phyloP scores from a whole-genome alignment of 1,140 invertebrate genomes.

The Neodiprion fabricii region DNA sequence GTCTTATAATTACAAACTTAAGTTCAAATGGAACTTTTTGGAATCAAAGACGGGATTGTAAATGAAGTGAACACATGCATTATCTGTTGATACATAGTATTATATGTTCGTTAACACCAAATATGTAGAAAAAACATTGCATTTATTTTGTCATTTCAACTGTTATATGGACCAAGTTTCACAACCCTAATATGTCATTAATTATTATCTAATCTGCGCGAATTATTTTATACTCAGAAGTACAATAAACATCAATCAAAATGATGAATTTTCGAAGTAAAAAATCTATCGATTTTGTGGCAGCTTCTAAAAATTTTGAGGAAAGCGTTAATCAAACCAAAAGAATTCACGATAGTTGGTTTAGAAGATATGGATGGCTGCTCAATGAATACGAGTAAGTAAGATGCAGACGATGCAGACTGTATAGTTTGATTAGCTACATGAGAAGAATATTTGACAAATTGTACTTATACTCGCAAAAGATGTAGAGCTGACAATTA shows the following conservation, averaged over 20 bases:
- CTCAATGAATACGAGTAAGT: constrained; percentile 41
- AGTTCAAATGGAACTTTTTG: no score
- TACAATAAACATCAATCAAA: background rate
- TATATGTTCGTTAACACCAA: background rate
- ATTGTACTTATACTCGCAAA: no score
- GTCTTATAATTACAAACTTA: no score
- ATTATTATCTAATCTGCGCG: no score
- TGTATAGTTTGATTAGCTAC: background rate
- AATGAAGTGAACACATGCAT: no score
- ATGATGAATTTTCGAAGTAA: constrained; percentile 34
- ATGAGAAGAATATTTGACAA: no score
- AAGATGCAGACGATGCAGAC: background rate
- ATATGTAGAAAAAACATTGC: background rate
- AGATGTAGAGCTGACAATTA: background rate
- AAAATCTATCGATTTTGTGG: constrained; percentile 38
- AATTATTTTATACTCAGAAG: no score
- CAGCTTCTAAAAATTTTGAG: constrained; percentile 27
- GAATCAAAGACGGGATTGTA: no score
- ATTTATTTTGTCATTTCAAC: background rate
- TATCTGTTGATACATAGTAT: no score
- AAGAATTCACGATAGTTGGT: constrained; percentile 35
- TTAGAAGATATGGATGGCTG: constrained; percentile 36
- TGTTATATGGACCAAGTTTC: background rate
- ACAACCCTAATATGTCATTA: background rate
- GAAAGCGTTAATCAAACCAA: constrained; percentile 32